Percentiles rank a stretch among this genome's conserved stretches.
These are phyloP conservation scores for Carlito syrichta DNA, from an alignment of 2,113 vertebrate genomes.

Conservation along the genomic window DNA sequence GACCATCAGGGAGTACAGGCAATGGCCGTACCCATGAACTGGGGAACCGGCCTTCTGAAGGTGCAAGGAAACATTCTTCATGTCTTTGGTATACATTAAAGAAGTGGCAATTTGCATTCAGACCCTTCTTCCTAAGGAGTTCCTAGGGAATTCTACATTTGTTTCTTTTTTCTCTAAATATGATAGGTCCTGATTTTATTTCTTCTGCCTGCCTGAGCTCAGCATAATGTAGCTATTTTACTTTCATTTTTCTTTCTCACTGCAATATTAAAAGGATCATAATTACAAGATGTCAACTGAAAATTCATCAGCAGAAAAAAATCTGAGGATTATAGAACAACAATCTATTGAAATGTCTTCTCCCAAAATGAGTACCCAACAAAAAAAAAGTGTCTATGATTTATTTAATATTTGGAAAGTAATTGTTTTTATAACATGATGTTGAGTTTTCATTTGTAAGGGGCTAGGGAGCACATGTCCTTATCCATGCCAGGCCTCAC, in stretches of 20 bases:
- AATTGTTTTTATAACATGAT: background rate
- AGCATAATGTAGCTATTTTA: background rate
- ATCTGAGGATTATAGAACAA: background rate
- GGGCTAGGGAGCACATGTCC: background rate
- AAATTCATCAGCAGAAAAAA: background rate
- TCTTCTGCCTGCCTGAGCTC: background rate
- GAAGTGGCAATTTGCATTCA: background rate
- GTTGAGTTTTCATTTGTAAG: background rate
- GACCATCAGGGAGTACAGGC: background rate
- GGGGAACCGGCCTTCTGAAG: background rate
- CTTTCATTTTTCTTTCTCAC: constrained; percentile 11
- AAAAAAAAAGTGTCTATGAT: background rate
- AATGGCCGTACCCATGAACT: background rate
- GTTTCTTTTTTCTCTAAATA: background rate
- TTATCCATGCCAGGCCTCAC: background rate
- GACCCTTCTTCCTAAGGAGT: background rate
- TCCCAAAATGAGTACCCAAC: background rate
- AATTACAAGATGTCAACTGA: background rate
- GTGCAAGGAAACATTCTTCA: background rate
- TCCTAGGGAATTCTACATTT: background rate
- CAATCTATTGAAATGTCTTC: background rate
- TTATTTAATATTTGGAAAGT: background rate
- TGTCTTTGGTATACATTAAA: background rate
- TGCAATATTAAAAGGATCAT: background rate
- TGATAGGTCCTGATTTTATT: background rate